Evolutionary conservation across 2,888 invertebrate genomes (phyloP).

Genomic region (Dusona sp.): DNA sequence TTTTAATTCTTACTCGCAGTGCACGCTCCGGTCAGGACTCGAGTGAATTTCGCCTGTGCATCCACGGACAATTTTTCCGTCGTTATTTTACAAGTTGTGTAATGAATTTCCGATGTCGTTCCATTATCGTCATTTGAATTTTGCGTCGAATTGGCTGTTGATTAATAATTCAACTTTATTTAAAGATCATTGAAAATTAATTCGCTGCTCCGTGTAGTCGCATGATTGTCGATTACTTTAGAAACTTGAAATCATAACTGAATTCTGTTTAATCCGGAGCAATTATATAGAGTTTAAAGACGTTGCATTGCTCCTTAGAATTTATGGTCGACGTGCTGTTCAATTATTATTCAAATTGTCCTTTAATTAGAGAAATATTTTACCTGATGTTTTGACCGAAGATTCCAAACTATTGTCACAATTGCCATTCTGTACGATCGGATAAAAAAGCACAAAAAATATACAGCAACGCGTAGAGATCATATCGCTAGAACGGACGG

Average conservation of each 20-base stretch:
- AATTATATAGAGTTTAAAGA: not conserved
- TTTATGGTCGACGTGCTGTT: not conserved
- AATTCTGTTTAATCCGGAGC: not conserved
- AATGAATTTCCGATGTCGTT: constrained; percentile 81
- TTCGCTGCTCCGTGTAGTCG: no score
- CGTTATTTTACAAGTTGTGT: constrained; percentile 82
- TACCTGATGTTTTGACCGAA: constrained; percentile 43
- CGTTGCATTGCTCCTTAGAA: not conserved
- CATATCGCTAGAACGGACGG: constrained; percentile 34
- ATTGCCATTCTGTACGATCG: constrained; percentile 19
- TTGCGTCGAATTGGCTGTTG: constrained; percentile 48
- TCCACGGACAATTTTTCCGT: constrained; percentile 83
- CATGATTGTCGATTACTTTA: no score
- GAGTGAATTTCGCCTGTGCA: constrained; percentile 83
- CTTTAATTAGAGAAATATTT: not conserved
- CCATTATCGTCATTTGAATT: constrained; percentile 59
- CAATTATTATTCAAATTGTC: not conserved
- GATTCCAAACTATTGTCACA: constrained; percentile 31
- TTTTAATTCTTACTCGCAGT: constrained; percentile 77
- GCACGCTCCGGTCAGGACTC: constrained; percentile 83
- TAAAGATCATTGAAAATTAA: not conserved
- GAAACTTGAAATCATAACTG: not conserved
- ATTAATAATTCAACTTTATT: not conserved
- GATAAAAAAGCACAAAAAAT: constrained; percentile 24
- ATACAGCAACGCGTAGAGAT: constrained; percentile 19